Conservation (phyloP, 2,113 vertebrate species). For the Poeciliopsis retropinna region DNA sequence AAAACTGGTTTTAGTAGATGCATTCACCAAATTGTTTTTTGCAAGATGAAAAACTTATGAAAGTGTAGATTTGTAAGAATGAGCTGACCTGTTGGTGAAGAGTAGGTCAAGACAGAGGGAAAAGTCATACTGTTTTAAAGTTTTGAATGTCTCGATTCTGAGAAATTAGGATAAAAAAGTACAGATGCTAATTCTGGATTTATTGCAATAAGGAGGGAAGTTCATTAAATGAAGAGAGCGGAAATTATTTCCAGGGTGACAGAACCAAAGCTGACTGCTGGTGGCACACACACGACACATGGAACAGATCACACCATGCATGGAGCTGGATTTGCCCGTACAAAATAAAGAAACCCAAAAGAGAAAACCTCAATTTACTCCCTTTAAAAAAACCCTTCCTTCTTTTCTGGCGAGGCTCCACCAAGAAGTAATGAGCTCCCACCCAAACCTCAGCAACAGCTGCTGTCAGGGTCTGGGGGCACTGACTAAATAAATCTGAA, state of each 20-base stretch:
- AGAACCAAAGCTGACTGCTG: conserved; percentile 51
- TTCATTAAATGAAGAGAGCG: conserved; percentile 51
- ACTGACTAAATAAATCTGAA: conserved; percentile 64
- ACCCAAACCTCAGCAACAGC: conserved; percentile 76
- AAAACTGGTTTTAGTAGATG: not conserved
- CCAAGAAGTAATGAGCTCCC: conserved; percentile 75
- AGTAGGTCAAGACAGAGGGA: not conserved
- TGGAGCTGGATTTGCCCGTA: conserved; percentile 67
- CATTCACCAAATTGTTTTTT: not conserved
- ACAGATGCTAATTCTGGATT: conserved; percentile 7
- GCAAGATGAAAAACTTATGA: conserved; percentile 9
- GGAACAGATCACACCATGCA: conserved; percentile 71
- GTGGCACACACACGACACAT: conserved; percentile 73
- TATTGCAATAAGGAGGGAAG: conserved; percentile 25
- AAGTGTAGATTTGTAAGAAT: not conserved
- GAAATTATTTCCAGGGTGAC: conserved; percentile 60
- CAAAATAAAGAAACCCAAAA: conserved; percentile 76
- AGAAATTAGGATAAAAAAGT: too few species aligned
- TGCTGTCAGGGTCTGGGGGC: conserved; percentile 75
- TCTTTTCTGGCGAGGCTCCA: conserved; percentile 65
- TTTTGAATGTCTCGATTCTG: not conserved
- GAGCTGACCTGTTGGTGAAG: not conserved
- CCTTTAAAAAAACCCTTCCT: conserved; percentile 69
- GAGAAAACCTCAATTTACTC: conserved; percentile 77
- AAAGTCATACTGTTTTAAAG: not conserved